Evolutionary conservation across 2,797 vertebrate genomes (phyloP), one percentile per base, ranked within the genome.

Genomic region (Luscinia megarhynchos): DNA sequence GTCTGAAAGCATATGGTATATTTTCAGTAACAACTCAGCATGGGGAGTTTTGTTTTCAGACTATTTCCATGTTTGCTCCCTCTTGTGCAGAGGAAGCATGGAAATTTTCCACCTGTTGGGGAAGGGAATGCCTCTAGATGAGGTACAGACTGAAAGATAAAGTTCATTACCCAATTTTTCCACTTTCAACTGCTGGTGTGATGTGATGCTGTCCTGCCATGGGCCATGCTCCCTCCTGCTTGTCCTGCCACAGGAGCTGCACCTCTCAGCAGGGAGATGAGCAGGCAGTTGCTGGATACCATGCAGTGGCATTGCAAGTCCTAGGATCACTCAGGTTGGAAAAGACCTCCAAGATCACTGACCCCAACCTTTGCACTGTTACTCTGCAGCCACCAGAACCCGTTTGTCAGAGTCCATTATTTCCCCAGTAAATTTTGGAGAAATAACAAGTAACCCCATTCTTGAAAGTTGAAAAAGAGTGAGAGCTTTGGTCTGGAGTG

Each of bases 351-450:
- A 41, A 27, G 70, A 19, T 46, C 17, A 26, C 2, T 12, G 24
- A 53, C 24, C 46, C 40, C 76, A 59, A 19, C 14, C n/a, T 67
- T 51, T 32, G 19, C 54, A 50, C 46, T 3, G 3, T 58, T 70
- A 17, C 4, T 69, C 46, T 84, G 45, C 46, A 75, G 67, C 43
- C 40, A 15, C 23, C 78, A 36, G 67, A 1, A 0, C 43, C 29
- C 0, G 0, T 50, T 70, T 82, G 12, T 69, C 73, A 63, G 59
- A 29, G 34, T 34, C n/a, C 5, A 0, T 57, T 18, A 23, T 32
- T 86, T 64, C 41, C 27, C 54, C 51, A 40, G 27, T 22, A 64
- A 16, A 30, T 50, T 77, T 80, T 50, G 59, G 46, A 68, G 62
- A 64, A 78, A 21, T 48, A 36, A 12, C 23, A 50, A 62, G 17